A percentile compares a stretch with the other conserved stretches of the same genome.
These are phyloP conservation scores for Pinna nobilis DNA, from an alignment of 1,140 invertebrate genomes.

Conservation along the genomic window DNA sequence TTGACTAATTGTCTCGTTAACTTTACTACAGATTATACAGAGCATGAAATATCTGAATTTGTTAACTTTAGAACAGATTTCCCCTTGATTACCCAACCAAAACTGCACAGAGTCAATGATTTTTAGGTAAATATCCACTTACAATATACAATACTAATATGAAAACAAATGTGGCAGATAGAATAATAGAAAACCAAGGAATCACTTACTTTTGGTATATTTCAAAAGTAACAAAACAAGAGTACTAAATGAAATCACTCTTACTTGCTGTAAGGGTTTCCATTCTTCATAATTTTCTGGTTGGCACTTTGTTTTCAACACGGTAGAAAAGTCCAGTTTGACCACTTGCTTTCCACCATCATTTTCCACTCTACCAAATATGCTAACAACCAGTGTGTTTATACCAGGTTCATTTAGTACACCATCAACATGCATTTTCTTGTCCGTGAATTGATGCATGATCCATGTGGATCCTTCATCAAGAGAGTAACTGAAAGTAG, in stretches of 20 bases:
- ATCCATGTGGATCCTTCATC: conserved; percentile 91
- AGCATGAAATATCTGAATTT: too few relatives aligned
- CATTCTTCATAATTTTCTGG: conserved; percentile 53
- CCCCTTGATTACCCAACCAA: too few relatives aligned
- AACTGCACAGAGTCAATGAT: too few relatives aligned
- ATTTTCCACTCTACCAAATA: conserved; percentile 88
- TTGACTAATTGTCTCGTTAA: too few relatives aligned
- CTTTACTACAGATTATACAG: too few relatives aligned
- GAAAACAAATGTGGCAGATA: too few relatives aligned
- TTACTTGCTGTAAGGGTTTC: conserved; percentile 53
- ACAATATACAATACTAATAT: too few relatives aligned
- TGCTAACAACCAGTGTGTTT: conserved; percentile 76
- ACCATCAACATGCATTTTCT: conserved; percentile 84
- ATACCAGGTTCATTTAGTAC: conserved; percentile 90
- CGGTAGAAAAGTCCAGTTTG: conserved; percentile 84
- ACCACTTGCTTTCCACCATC: conserved; percentile 90
- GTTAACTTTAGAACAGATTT: too few relatives aligned
- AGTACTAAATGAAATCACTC: not conserved
- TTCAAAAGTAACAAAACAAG: not conserved
- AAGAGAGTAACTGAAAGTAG: conserved; percentile 80
- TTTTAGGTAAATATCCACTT: too few relatives aligned
- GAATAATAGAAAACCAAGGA: not conserved
- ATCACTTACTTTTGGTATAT: not conserved
- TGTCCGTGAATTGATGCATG: conserved; percentile 81
- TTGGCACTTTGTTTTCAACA: conserved; percentile 77